Evolutionary conservation across 1,140 invertebrate genomes (phyloP).

Genomic region (Varroa destructor): DNA sequence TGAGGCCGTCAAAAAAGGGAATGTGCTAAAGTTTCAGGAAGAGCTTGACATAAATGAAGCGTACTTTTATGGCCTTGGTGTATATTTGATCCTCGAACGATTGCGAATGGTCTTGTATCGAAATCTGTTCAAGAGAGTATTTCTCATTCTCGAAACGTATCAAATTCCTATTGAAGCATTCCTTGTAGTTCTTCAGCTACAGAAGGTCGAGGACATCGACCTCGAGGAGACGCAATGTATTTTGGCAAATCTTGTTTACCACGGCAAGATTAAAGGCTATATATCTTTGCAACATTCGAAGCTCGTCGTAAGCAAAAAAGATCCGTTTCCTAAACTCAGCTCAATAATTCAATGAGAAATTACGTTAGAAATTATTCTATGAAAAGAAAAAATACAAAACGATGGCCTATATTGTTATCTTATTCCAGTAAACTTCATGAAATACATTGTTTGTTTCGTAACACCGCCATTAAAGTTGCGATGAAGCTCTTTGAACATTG

Average conservation of each 20-base stretch:
- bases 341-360: conserved; percentile 31
- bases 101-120: conserved; percentile 85
- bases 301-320: conserved; percentile 89
- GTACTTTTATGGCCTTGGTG: conserved; percentile 86
- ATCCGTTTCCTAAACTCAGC: conserved; percentile 64
- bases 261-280: conserved; percentile 65
- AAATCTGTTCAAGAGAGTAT: conserved; percentile 92
- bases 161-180: conserved; percentile 76
- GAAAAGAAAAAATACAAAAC: too few species aligned
- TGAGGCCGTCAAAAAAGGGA: conserved; percentile 66
- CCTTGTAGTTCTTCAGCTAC: conserved; percentile 58
- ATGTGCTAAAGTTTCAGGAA: conserved; percentile 64
- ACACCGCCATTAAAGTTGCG: too few species aligned
- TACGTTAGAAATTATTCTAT: not conserved
- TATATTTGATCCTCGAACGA: conserved; percentile 92
- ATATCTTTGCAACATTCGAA: conserved; percentile 94
- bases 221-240: conserved; percentile 89
- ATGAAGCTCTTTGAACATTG: too few species aligned
- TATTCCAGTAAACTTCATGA: too few species aligned
- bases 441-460: too few species aligned
- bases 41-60: conserved; percentile 71
- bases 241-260: conserved; percentile 81
- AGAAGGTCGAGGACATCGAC: conserved; percentile 63
- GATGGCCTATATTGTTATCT: too few species aligned
- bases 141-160: conserved; percentile 68